Base-by-base conservation (phyloP, 2,113 vertebrate species). In the Choloepus hoffmanni region DNA sequence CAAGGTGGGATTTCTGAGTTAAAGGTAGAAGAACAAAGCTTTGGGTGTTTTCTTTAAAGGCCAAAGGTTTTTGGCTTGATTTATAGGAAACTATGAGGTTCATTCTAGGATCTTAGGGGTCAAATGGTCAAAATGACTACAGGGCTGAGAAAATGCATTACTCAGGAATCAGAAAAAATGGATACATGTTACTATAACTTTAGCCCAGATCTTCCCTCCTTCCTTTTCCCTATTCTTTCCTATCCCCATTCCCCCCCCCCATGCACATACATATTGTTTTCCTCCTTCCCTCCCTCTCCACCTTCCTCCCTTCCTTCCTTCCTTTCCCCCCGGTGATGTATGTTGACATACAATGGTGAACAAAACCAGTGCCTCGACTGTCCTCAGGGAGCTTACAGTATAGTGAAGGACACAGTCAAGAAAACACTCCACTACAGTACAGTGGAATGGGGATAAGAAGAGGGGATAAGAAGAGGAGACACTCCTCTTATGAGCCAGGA, bases 371-470 rank as follows among this genome's bases (percentile, higher is more conserved):
- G 11, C 24, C 28, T 36, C 79, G 11, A 9, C 18, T 15, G 58
- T 43, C 43, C 18, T 58, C 12, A 15, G 62, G 76, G 30, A 73
- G 7, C 0, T 0, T 11, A 12, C 0, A 26, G 45, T 11, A 0
- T 3, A 18, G 36, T 7, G 45, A 40, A 67, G 36, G 48, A 60
- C 78, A 48, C 45, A 76, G 60, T 48, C 70, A 40, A n/a, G 62
- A 24, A 62, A 65, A 40, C 9, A 78, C 14, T 14, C 9, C n/a
- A 30, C 15, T 62, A 18, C 40, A 2, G 9, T 33, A 55, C 4
- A 28, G 2, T 4, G 23, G 28, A 19, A 33, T 26, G 21, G 7
- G 2, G 13, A 4, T 45, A 24, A 36, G 33, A 36, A 73, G 40
- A 7, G 4, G 28, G 78, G 8, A 36, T 36, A 36, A 36, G 36